Conservation (phyloP, 2,113 vertebrate genomes). For the Halichoerus grypus region DNA sequence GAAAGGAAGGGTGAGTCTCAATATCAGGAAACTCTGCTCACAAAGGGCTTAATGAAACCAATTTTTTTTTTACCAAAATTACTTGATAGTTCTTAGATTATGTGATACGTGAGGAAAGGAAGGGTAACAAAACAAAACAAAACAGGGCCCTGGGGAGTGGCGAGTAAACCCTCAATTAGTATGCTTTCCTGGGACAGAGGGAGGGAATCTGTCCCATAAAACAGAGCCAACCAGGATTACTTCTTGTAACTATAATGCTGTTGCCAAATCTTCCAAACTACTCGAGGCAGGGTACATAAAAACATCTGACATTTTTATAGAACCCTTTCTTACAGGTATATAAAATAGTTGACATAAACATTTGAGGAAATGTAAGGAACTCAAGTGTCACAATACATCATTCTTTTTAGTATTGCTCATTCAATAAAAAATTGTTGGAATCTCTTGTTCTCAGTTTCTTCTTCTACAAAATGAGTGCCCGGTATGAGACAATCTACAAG, state of each 20-base stretch:
- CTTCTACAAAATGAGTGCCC: not conserved
- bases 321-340: not conserved
- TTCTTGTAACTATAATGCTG: not conserved
- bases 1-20: not conserved
- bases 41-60: not conserved
- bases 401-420: slow-evolving; percentile 27
- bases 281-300: not conserved
- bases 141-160: not conserved
- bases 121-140: not conserved
- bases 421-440: not conserved
- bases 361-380: slow-evolving; percentile 13
- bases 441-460: not conserved
- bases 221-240: not conserved
- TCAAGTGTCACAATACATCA: not conserved
- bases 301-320: slow-evolving; percentile 56
- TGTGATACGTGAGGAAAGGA: not conserved
- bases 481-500: not conserved
- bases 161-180: not conserved
- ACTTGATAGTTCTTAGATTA: not conserved
- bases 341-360: slow-evolving; percentile 42
- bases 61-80: not conserved
- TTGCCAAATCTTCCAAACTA: slow-evolving; percentile 5
- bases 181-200: not conserved
- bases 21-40: not conserved
- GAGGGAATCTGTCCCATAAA: not conserved